phyloP scores from a whole-genome alignment of 1,140 invertebrate species.

The Colletes latitarsis region DNA sequence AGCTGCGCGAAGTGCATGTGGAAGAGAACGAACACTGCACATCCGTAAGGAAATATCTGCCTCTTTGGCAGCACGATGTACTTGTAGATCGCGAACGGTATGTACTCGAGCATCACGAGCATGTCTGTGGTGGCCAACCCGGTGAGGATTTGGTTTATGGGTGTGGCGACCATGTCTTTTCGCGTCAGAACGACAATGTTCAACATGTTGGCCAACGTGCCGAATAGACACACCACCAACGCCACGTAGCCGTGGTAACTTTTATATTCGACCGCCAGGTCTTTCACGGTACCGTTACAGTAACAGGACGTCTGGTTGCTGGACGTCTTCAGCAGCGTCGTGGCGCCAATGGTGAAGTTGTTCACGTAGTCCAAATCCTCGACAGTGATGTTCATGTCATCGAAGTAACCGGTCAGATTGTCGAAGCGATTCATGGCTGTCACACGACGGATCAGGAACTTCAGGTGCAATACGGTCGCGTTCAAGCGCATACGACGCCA shows the following conservation, averaged over 20 bases:
- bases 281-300: conserved; percentile 59
- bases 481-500: conserved; percentile 12
- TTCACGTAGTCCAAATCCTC: conserved; percentile 72
- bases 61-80: conserved; percentile 84
- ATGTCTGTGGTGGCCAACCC: conserved; percentile 91
- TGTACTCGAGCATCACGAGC: conserved; percentile 93
- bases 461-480: conserved; percentile 6
- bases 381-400: conserved; percentile 66
- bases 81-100: conserved; percentile 90
- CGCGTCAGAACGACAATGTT: conserved; percentile 94
- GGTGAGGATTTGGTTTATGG: conserved; percentile 92
- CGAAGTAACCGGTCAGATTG: conserved; percentile 64
- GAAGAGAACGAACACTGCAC: conserved; percentile 88
- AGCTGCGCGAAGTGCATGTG: conserved; percentile 91
- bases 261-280: conserved; percentile 62
- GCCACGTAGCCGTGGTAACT: conserved; percentile 86
- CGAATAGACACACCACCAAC: conserved; percentile 91
- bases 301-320: conserved; percentile 27
- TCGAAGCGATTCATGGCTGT: conserved; percentile 43
- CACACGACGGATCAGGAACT: neutral
- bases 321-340: neutral
- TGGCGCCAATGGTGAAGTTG: conserved; percentile 48
- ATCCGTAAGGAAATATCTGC: conserved; percentile 84
- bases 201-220: conserved; percentile 93
- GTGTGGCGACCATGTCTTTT: conserved; percentile 89